These are phyloP conservation scores for Ellobium chinense DNA, from an alignment of 2,888 invertebrate species.

Conservation along the genomic window DNA sequence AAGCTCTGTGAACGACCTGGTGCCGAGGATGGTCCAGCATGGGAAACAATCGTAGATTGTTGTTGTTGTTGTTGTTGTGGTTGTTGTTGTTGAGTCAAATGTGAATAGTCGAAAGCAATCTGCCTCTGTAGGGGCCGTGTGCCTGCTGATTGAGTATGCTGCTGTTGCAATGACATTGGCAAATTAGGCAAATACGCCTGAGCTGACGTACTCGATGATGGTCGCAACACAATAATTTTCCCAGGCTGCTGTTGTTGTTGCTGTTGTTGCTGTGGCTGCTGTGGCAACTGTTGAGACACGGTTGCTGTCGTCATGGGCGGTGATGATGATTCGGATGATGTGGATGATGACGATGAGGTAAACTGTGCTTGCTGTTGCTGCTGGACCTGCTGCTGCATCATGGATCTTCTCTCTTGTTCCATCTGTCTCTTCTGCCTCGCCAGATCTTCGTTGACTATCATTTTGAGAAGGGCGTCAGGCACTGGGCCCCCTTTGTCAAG, in stretches of 20 bases:
- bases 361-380: not conserved
- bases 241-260: not conserved
- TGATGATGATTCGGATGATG: not conserved
- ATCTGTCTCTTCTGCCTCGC: not conserved
- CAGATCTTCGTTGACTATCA: conserved; percentile 41
- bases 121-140: not conserved
- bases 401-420: not conserved
- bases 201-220: too few species aligned
- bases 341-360: not conserved
- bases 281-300: not conserved
- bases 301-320: not conserved
- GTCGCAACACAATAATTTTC: too few species aligned
- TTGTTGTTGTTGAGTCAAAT: not conserved
- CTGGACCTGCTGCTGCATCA: conserved; percentile 1
- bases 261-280: conserved; percentile 24
- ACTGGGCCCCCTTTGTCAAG: conserved; percentile 59
- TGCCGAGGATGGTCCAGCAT: not conserved
- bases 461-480: conserved; percentile 54
- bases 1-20: not conserved
- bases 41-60: not conserved
- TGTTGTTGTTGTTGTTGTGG: conserved; percentile 6
- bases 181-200: not conserved
- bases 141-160: not conserved
- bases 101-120: conserved; percentile 15
- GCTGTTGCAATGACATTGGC: not conserved